These are phyloP conservation scores for Lycaon pictus DNA, from an alignment of 2,113 vertebrate genomes.

Conservation along the genomic window DNA sequence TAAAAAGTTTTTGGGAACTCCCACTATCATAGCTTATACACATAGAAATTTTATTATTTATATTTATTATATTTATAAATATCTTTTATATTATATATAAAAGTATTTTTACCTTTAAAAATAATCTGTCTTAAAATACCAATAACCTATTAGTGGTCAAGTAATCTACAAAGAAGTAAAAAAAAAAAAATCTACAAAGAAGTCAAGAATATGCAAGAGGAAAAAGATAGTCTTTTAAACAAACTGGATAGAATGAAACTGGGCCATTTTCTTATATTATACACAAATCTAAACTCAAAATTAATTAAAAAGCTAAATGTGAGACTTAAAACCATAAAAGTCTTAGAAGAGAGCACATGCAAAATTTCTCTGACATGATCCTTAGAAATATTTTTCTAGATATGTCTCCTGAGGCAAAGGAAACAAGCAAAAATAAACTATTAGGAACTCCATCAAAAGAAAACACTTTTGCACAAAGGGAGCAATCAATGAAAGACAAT, in stretches of 20 bases:
- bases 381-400: background rate
- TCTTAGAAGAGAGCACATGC: background rate
- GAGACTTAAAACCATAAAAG: background rate
- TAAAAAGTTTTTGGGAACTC: background rate
- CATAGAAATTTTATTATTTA: too few species aligned
- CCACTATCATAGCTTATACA: background rate
- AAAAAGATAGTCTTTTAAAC: background rate
- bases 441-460: background rate
- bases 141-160: background rate
- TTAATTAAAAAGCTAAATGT: background rate
- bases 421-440: background rate
- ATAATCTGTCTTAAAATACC: background rate
- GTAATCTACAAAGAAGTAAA: background rate
- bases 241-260: background rate
- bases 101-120: background rate
- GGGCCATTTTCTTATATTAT: background rate
- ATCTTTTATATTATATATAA: too few species aligned
- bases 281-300: background rate
- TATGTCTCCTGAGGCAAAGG: background rate
- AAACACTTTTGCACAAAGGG: background rate
- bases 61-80: too few species aligned
- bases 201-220: background rate
- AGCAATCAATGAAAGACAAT: background rate
- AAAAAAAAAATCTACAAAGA: background rate
- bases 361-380: background rate